Conservation (phyloP, 2,113 vertebrate genomes). For the Sinocyclocheilus maitianheensis region DNA sequence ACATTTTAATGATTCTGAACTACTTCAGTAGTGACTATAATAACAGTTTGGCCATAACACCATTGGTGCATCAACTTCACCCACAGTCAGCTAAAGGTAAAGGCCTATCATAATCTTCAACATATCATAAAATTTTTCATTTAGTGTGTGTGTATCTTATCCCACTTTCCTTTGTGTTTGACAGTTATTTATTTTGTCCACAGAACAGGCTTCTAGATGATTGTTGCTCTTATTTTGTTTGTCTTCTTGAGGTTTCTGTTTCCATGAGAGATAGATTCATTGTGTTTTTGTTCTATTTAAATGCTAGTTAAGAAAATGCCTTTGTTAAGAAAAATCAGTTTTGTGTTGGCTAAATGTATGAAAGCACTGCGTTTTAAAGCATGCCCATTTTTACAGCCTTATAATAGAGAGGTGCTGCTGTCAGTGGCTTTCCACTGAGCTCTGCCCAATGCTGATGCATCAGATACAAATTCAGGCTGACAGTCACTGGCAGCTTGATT, state of each 20-base stretch:
- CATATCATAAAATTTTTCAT: background rate
- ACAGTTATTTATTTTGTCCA: background rate
- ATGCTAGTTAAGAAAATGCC: slow-evolving; percentile 4
- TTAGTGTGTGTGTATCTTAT: background rate
- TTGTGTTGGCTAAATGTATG: background rate
- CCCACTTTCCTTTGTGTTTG: background rate
- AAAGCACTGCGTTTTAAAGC: background rate
- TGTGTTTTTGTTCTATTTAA: background rate
- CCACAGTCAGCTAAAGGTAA: background rate
- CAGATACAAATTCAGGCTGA: slow-evolving; percentile 36
- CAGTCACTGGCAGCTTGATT: slow-evolving; percentile 15
- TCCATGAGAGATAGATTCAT: background rate
- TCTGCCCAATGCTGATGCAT: slow-evolving; percentile 42
- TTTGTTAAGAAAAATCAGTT: background rate
- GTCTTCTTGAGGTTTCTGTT: background rate
- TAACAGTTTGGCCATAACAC: background rate
- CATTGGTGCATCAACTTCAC: background rate
- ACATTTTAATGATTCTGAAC: slow-evolving; percentile 19
- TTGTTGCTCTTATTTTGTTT: background rate
- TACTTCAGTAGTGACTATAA: slow-evolving; percentile 6
- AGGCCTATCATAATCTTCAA: background rate
- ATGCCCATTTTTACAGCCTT: slow-evolving; percentile 14
- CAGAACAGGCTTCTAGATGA: background rate
- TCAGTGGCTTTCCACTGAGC: background rate
- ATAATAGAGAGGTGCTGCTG: background rate